phyloP scores from a whole-genome alignment of 2,797 vertebrate genomes.

The Manis javanica region DNA sequence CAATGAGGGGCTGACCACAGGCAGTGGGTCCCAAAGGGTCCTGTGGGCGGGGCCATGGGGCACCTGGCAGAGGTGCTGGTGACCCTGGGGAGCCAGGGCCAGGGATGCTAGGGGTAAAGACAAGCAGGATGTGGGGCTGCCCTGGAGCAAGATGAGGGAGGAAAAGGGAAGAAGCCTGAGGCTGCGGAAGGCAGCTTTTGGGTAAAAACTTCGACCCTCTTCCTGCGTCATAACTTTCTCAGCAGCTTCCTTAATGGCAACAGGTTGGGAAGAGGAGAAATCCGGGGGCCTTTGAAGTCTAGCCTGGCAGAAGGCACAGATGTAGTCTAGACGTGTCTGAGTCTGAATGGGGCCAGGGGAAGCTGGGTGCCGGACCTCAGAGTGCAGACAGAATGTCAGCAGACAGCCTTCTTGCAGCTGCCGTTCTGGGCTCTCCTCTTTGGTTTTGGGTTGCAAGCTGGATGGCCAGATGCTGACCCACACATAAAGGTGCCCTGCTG shows the following conservation, averaged over 20 bases:
- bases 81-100: background rate
- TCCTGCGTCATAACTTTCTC: background rate
- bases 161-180: background rate
- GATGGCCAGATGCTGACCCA: fast-evolving
- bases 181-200: background rate
- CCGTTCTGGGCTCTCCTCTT: background rate
- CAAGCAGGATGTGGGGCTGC: too few species aligned
- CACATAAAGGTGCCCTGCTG: fast-evolving
- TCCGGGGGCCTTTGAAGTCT: too few species aligned
- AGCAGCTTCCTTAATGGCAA: background rate
- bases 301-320: background rate
- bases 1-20: fast-evolving
- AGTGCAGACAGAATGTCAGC: background rate
- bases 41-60: fast-evolving
- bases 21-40: too few species aligned
- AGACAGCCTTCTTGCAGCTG: too few species aligned
- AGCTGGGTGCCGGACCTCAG: too few species aligned
- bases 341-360: background rate
- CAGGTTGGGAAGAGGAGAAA: background rate
- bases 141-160: background rate
- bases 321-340: background rate
- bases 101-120: background rate
- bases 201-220: background rate
- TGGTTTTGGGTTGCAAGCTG: background rate
- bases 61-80: background rate